Evolutionary conservation across 2,888 invertebrate genomes (phyloP).

Genomic region (Melanophora roralis): DNA sequence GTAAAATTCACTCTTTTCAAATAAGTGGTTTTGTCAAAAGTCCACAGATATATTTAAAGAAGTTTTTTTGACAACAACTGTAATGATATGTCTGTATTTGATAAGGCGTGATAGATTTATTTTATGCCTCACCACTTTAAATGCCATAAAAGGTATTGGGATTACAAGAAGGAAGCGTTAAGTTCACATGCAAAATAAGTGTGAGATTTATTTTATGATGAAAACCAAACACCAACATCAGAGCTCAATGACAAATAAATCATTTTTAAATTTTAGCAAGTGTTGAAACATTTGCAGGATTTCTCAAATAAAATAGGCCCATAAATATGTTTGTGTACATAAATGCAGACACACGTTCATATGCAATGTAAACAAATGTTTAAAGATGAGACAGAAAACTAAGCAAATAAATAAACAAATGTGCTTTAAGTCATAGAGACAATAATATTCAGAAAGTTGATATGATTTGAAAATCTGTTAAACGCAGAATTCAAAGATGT

Average conservation of each 20-base stretch:
- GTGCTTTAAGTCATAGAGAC: neutral
- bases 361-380: neutral
- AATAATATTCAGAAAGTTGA: constrained; percentile 39
- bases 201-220: neutral
- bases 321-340: neutral
- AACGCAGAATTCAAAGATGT: neutral
- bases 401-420: neutral
- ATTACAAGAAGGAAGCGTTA: neutral
- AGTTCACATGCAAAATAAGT: neutral
- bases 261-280: constrained; percentile 63
- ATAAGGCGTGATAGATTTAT: constrained; percentile 33
- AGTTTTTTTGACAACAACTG: neutral
- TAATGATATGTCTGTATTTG: constrained; percentile 1
- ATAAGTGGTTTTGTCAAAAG: no score
- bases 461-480: constrained; percentile 36
- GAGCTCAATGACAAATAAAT: constrained; percentile 61
- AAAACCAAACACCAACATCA: constrained; percentile 52
- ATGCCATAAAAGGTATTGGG: neutral
- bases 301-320: constrained; percentile 32
- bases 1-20: no score
- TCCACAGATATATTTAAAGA: neutral
- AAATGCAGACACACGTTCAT: neutral
- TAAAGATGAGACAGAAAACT: neutral
- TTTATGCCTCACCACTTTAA: neutral
- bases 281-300: constrained; percentile 61